A percentile compares a stretch with the other conserved stretches of the same genome.
Evolutionary conservation across 2,888 invertebrate species (phyloP).

Genomic region (Lacanobia oleracea): DNA sequence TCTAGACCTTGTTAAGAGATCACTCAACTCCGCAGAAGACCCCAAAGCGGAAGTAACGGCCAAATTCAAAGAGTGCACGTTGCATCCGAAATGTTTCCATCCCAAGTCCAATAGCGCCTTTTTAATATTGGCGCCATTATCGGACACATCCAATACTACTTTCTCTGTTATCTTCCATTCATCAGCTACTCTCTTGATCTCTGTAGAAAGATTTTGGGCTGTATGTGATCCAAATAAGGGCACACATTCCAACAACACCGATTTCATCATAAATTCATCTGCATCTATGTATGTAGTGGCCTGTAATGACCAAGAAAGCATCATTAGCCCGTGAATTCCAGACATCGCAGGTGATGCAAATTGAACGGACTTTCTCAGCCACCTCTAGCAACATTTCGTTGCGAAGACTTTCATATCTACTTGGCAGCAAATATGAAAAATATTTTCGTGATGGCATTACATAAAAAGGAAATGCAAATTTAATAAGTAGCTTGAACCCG

Average conservation of each 20-base stretch:
- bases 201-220: constrained; percentile 4
- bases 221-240: constrained; percentile 11
- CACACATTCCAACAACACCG: constrained; percentile 15
- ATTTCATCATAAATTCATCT: constrained; percentile 5
- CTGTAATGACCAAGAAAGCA: too few species aligned
- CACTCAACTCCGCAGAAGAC: constrained; percentile 13
- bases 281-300: constrained; percentile 17
- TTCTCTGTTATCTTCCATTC: constrained; percentile 9
- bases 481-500: too few species aligned
- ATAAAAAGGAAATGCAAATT: too few species aligned
- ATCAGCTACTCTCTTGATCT: too few species aligned
- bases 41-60: constrained; percentile 5
- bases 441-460: too few species aligned
- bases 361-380: too few species aligned
- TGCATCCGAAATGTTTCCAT: too few species aligned
- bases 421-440: too few species aligned
- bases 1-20: constrained; percentile 10
- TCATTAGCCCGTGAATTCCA: too few species aligned
- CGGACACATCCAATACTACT: constrained; percentile 20
- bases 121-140: constrained; percentile 27
- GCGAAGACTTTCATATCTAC: too few species aligned
- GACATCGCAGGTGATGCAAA: too few species aligned
- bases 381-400: too few species aligned
- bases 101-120: constrained; percentile 24
- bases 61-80: not conserved